Percentiles rank a stretch among this genome's conserved stretches.
phyloP scores from a whole-genome alignment of 2,113 vertebrate genomes.

The Psittacus erithacus region DNA sequence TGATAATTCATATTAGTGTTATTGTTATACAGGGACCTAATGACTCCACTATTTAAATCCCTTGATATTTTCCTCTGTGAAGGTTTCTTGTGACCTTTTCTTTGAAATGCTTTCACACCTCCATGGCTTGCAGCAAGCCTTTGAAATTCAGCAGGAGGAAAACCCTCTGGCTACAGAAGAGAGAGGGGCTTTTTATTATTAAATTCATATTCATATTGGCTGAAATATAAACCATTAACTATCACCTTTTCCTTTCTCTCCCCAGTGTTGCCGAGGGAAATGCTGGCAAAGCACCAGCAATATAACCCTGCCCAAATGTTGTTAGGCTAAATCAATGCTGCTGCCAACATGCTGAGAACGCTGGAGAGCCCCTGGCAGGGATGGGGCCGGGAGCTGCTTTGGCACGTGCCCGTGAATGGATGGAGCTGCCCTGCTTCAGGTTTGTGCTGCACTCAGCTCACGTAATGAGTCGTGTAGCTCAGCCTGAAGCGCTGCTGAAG shows the following conservation, averaged over 20 bases:
- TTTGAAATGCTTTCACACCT: not conserved
- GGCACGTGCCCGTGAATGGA: not conserved
- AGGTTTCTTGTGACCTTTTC: not conserved
- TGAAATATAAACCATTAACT: not conserved
- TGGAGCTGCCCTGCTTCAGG: not conserved
- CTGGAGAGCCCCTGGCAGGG: not conserved
- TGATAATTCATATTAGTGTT: not conserved
- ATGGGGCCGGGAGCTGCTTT: not conserved
- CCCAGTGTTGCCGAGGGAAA: not conserved
- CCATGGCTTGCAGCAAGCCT: not conserved
- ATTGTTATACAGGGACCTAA: not conserved
- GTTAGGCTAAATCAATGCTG: not conserved
- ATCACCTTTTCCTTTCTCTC: not conserved
- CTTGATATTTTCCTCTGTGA: not conserved
- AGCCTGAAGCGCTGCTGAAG: not conserved
- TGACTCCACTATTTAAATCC: not conserved
- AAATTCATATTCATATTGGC: not conserved
- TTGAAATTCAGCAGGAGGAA: not conserved
- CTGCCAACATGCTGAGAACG: not conserved
- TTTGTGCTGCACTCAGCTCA: conserved; percentile 3
- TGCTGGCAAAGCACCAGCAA: not conserved
- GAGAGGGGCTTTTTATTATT: not conserved
- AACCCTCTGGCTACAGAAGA: not conserved
- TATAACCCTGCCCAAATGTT: not conserved
- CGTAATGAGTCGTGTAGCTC: not conserved